Percentiles rank a stretch among this genome's conserved stretches.
Conservation (phyloP, 1,140 invertebrate species). For the Melitaea cinxia region DNA sequence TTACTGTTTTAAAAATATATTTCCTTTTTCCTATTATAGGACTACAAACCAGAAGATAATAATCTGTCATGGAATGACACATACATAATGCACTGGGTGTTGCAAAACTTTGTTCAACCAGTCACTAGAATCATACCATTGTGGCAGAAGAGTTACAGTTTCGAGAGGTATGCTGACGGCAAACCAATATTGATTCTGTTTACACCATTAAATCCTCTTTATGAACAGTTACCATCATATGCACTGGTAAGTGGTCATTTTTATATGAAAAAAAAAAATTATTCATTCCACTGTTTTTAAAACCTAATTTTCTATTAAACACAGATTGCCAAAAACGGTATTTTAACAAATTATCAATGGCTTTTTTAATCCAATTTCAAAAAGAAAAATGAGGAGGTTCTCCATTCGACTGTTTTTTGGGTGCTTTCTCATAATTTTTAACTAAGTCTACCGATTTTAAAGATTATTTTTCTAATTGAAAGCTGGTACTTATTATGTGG, state of each 20-base stretch:
- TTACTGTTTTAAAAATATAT: not conserved
- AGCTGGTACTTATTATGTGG: too few species aligned
- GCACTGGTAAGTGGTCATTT: slow-evolving; percentile 82
- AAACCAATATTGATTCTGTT: slow-evolving; percentile 87
- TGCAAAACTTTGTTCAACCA: slow-evolving; percentile 82
- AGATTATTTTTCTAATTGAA: too few species aligned
- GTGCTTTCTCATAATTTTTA: too few species aligned
- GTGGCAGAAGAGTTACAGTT: slow-evolving; percentile 84
- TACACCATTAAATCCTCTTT: slow-evolving; percentile 86
- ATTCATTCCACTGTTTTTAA: too few species aligned
- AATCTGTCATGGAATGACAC: slow-evolving; percentile 63
- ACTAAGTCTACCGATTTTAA: too few species aligned
- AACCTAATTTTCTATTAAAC: too few species aligned
- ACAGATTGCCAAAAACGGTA: too few species aligned
- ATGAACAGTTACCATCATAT: slow-evolving; percentile 83
- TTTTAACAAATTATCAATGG: too few species aligned
- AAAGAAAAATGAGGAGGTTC: too few species aligned
- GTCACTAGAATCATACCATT: slow-evolving; percentile 84
- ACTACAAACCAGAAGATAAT: slow-evolving; percentile 73
- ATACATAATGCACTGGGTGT: slow-evolving; percentile 81
- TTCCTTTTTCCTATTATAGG: slow-evolving; percentile 60
- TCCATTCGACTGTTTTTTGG: too few species aligned
- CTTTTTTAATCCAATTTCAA: too few species aligned
- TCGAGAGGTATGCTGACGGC: slow-evolving; percentile 84
- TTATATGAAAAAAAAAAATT: too few species aligned